Evolutionary conservation across 2,113 vertebrate genomes (phyloP).

Genomic region (Guaruba guarouba): DNA sequence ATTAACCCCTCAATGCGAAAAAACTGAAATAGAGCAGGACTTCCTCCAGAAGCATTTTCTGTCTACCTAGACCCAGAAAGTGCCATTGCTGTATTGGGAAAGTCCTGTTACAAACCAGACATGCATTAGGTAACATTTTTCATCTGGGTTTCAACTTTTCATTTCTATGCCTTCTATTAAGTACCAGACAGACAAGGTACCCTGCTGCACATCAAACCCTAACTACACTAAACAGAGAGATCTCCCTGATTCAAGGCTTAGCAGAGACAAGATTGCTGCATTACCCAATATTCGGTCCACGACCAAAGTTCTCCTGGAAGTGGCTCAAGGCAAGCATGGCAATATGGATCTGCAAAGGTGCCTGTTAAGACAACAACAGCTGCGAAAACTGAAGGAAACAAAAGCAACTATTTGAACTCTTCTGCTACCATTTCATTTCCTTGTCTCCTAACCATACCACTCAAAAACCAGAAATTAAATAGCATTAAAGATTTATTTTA

Average conservation of each 20-base stretch:
- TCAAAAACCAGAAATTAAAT: background rate
- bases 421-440: background rate
- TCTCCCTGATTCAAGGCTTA: background rate
- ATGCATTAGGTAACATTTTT: background rate
- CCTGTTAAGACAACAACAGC: slow-evolving; percentile 69
- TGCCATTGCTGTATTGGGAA: background rate
- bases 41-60: background rate
- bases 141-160: background rate
- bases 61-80: background rate
- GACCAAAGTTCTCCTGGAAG: slow-evolving; percentile 86
- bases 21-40: background rate
- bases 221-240: background rate
- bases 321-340: slow-evolving; percentile 90
- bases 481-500: background rate
- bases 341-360: slow-evolving; percentile 87
- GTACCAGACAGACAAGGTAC: background rate
- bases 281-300: slow-evolving; percentile 89
- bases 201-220: background rate
- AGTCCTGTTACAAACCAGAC: background rate
- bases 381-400: background rate
- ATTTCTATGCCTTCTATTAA: background rate
- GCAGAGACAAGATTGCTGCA: background rate
- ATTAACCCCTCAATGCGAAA: background rate
- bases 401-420: background rate
- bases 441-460: background rate